A percentile compares a stretch with the other conserved stretches of the same genome.
These are phyloP conservation scores for Condylura cristata DNA, from an alignment of 2,113 vertebrate genomes.

Conservation along the genomic window DNA sequence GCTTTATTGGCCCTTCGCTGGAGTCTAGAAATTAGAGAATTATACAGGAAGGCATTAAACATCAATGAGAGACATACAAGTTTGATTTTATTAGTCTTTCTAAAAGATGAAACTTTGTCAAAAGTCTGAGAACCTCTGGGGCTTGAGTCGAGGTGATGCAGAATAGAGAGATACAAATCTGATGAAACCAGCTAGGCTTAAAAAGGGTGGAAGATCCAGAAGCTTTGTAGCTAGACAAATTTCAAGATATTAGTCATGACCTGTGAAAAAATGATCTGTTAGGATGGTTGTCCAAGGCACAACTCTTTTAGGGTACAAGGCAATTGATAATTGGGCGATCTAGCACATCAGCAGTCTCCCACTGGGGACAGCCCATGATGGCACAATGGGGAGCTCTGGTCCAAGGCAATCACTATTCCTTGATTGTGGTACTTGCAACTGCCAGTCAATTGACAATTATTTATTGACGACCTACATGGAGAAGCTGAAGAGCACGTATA, in stretches of 20 bases:
- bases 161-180: neutral
- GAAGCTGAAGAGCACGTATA: neutral
- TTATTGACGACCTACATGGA: neutral
- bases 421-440: neutral
- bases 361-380: neutral
- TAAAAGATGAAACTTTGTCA: neutral
- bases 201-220: neutral
- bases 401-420: neutral
- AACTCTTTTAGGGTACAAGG: neutral
- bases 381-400: neutral
- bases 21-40: constrained; percentile 68
- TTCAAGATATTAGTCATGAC: neutral
- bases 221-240: neutral
- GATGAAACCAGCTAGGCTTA: neutral
- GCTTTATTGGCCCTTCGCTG: constrained; percentile 57
- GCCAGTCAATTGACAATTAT: neutral
- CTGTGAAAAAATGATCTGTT: neutral
- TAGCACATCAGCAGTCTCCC: neutral
- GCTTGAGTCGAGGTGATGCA: neutral
- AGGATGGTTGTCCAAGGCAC: neutral
- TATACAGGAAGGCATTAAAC: constrained; percentile 68
- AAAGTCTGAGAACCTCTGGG: neutral
- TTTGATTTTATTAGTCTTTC: constrained; percentile 59
- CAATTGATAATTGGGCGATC: neutral
- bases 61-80: neutral